phyloP scores from a whole-genome alignment of 2,797 vertebrate species.

The Artibeus jamaicensis region DNA sequence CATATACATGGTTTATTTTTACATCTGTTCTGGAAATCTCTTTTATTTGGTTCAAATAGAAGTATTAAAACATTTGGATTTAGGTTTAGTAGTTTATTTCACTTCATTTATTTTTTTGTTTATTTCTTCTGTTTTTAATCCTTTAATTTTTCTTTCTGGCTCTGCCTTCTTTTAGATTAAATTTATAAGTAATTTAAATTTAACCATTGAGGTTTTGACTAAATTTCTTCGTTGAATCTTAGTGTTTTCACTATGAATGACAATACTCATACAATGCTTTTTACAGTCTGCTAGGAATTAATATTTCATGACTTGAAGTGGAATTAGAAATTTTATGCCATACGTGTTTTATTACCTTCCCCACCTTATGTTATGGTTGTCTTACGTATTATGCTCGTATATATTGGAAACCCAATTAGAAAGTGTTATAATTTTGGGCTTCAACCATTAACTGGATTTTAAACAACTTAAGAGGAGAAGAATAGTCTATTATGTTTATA shows the following conservation, averaged over 20 bases:
- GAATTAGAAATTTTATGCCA: neutral
- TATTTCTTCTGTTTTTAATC: neutral
- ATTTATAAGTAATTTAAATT: neutral
- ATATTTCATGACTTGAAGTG: neutral
- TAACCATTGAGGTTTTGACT: neutral
- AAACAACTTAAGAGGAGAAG: neutral
- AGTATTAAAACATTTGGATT: neutral
- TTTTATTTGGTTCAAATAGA: no score
- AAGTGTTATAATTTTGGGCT: neutral
- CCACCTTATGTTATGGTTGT: no score
- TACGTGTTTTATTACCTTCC: neutral
- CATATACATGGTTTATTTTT: neutral
- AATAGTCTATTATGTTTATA: neutral
- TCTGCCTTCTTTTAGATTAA: neutral
- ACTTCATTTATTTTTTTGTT: neutral
- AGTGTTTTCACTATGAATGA: neutral
- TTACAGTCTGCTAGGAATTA: neutral
- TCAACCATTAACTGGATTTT: neutral
- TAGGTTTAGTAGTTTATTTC: neutral
- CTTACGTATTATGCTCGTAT: neutral
- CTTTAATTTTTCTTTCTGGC: neutral
- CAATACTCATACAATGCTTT: neutral
- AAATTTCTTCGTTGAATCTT: neutral
- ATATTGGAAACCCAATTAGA: neutral
- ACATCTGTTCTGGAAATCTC: neutral